Evolutionary conservation across 2,888 invertebrate species (phyloP).

Genomic region (Aporophyla nigra): DNA sequence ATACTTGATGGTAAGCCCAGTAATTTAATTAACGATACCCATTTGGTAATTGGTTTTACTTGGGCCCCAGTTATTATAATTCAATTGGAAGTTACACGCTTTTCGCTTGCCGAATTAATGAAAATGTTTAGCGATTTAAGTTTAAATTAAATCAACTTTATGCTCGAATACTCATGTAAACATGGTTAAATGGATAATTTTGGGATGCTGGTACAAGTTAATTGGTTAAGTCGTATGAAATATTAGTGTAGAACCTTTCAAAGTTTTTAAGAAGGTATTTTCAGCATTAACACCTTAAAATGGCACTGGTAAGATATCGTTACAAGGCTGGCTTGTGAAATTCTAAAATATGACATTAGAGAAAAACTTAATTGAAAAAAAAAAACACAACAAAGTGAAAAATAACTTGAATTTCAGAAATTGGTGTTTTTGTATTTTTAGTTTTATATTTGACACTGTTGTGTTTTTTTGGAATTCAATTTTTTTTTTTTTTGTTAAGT

Average conservation of each 20-base stretch:
- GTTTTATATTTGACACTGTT: no score
- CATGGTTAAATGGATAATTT: constrained; percentile 21
- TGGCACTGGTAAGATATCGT: background rate
- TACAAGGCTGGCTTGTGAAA: background rate
- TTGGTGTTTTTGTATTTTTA: no score
- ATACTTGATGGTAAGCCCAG: constrained; percentile 41
- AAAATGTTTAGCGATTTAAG: constrained; percentile 23
- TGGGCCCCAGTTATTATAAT: constrained; percentile 59
- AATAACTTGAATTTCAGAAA: no score
- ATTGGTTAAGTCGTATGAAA: constrained; percentile 1
- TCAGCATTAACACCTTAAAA: background rate
- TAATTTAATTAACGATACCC: constrained; percentile 62
- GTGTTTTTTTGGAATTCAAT: no score
- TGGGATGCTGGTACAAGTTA: background rate
- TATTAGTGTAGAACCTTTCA: background rate
- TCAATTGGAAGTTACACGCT: constrained; percentile 51
- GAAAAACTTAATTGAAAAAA: no score
- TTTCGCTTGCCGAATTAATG: constrained; percentile 42
- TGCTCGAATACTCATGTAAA: constrained; percentile 2
- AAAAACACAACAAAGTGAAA: no score
- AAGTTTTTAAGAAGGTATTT: background rate
- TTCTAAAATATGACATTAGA: background rate
- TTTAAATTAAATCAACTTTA: constrained; percentile 23
- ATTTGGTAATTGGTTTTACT: constrained; percentile 66
- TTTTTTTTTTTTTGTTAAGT: no score